A percentile compares a stretch with the other conserved stretches of the same genome.
These are phyloP conservation scores for Lepidocolaptes lacrymiger DNA, from an alignment of 2,797 vertebrate genomes.

Conservation along the genomic window DNA sequence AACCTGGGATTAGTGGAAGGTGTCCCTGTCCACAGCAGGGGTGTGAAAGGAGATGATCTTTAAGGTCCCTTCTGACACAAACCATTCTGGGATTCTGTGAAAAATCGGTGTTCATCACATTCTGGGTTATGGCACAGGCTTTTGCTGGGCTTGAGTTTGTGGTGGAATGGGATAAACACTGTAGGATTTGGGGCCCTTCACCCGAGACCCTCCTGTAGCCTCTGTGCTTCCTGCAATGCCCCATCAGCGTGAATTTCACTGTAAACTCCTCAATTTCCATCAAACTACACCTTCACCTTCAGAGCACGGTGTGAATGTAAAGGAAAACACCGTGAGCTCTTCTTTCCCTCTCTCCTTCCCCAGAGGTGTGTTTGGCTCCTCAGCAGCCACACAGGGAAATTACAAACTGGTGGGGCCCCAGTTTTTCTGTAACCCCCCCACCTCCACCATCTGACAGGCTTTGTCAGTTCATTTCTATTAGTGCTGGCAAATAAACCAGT, in stretches of 20 bases:
- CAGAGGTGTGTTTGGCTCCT: neutral
- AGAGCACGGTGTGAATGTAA: neutral
- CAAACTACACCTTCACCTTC: neutral
- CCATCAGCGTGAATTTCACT: constrained; percentile 50
- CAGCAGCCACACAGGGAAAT: accelerated
- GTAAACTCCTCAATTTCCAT: constrained; percentile 21
- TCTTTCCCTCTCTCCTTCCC: neutral
- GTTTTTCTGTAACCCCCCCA: neutral
- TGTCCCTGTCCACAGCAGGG: neutral
- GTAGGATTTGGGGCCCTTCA: too few species aligned
- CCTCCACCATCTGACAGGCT: accelerated
- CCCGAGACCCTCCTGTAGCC: neutral
- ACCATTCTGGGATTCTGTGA: neutral
- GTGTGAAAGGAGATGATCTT: too few species aligned
- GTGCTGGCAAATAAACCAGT: neutral
- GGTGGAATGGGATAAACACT: neutral
- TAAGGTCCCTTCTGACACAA: neutral
- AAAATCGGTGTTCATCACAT: neutral
- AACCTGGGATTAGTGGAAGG: neutral
- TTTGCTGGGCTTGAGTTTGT: neutral
- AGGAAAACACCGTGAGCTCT: neutral
- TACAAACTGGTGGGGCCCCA: too few species aligned
- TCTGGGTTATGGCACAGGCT: neutral
- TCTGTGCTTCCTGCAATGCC: neutral
- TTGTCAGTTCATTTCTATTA: neutral